Percentiles rank a stretch among this genome's conserved stretches.
These are phyloP conservation scores for Microcebus jonahi DNA, from an alignment of 2,113 vertebrate genomes.

Conservation along the genomic window DNA sequence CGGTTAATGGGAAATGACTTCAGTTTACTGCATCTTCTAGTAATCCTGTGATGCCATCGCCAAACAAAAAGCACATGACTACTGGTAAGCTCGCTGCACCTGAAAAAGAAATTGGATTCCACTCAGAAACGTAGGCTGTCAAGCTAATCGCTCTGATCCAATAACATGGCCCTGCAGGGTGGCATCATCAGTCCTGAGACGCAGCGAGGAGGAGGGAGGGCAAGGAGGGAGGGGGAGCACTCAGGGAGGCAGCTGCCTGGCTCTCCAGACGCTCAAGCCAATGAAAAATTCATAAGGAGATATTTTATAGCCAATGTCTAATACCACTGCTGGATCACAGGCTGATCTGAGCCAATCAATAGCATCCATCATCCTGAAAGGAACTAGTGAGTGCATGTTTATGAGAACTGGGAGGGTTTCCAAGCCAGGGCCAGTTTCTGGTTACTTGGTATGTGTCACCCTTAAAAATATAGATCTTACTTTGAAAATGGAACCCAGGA, in stretches of 20 bases:
- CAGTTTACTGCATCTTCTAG: slow-evolving; percentile 82
- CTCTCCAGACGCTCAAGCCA: slow-evolving; percentile 81
- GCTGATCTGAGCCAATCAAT: slow-evolving; percentile 83
- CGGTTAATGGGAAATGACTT: slow-evolving; percentile 85
- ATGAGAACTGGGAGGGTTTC: slow-evolving; percentile 81
- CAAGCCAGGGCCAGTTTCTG: slow-evolving; percentile 74
- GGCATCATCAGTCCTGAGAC: slow-evolving; percentile 79
- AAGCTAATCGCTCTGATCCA: slow-evolving; percentile 85
- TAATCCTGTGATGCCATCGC: slow-evolving; percentile 83
- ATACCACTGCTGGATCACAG: slow-evolving; percentile 78
- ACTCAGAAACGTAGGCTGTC: slow-evolving; percentile 78
- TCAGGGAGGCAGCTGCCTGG: slow-evolving; percentile 72
- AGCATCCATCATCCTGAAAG: slow-evolving; percentile 76
- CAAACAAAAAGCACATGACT: slow-evolving; percentile 84
- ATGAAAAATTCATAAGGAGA: slow-evolving; percentile 87
- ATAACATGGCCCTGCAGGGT: slow-evolving; percentile 80
- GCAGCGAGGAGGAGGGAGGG: slow-evolving; percentile 60
- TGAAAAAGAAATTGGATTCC: slow-evolving; percentile 84
- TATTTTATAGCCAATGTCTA: slow-evolving; percentile 80
- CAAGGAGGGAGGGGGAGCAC: neutral
- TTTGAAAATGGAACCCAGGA: slow-evolving; percentile 55
- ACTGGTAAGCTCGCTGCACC: slow-evolving; percentile 81
- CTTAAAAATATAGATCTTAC: slow-evolving; percentile 73
- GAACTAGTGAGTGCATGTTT: slow-evolving; percentile 79
- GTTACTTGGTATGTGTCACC: slow-evolving; percentile 71